Conservation (phyloP, 2,888 invertebrate species). For the Drosophila austrosaltans region DNA sequence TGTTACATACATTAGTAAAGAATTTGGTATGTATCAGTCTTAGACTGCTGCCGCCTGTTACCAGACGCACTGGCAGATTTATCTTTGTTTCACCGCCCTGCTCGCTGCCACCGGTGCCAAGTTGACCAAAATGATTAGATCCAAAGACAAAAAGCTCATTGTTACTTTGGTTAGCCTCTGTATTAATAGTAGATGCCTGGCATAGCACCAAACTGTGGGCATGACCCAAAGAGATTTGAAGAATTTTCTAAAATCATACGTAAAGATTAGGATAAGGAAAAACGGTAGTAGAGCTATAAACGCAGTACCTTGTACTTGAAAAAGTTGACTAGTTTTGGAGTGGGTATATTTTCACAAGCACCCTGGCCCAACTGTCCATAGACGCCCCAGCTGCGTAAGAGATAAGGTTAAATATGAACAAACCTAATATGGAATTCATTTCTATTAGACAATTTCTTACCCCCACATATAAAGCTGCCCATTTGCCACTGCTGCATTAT, state of each 20-base stretch:
- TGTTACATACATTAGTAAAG: slow-evolving; percentile 89
- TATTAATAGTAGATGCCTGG: slow-evolving; percentile 48
- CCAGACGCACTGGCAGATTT: slow-evolving; percentile 83
- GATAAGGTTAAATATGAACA: not conserved
- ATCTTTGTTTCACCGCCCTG: slow-evolving; percentile 72
- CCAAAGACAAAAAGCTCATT: slow-evolving; percentile 90
- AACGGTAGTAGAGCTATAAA: not conserved
- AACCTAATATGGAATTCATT: not conserved
- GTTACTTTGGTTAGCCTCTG: slow-evolving; percentile 55
- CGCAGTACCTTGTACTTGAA: slow-evolving; percentile 83
- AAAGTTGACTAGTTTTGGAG: slow-evolving; percentile 85
- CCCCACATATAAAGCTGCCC: slow-evolving; percentile 96
- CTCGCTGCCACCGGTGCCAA: slow-evolving; percentile 87
- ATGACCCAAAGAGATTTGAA: slow-evolving; percentile 84
- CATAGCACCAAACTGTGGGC: slow-evolving; percentile 83
- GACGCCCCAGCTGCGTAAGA: slow-evolving; percentile 90
- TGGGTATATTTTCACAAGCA: slow-evolving; percentile 88
- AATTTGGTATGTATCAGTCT: slow-evolving; percentile 86
- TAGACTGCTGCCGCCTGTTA: slow-evolving; percentile 79
- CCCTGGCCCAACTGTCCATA: slow-evolving; percentile 96
- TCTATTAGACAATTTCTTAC: slow-evolving; percentile 75
- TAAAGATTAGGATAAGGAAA: not conserved
- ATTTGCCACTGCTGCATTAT: slow-evolving; percentile 91
- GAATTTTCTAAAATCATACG: slow-evolving; percentile 76
- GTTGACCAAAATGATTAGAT: slow-evolving; percentile 93